Conservation (phyloP, 2,797 vertebrate genomes). For the Mastacembelus armatus region DNA sequence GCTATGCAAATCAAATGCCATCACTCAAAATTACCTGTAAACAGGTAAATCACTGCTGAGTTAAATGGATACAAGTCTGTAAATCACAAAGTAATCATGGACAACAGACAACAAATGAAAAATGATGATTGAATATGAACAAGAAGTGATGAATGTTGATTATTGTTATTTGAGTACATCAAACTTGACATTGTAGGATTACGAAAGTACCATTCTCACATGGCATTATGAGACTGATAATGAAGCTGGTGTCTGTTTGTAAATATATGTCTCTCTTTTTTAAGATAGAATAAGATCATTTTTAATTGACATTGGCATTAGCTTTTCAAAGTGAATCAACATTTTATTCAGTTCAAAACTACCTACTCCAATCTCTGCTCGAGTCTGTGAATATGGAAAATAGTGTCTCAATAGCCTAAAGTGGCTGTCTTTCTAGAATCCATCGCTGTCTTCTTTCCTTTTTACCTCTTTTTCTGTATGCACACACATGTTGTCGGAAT, state of each 20-base stretch:
- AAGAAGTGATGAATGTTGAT: conserved; percentile 31
- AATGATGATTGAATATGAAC: conserved; percentile 47
- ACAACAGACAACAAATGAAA: conserved; percentile 20
- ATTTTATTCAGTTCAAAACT: conserved; percentile 38
- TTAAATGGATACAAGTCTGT: conserved; percentile 43
- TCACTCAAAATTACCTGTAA: conserved; percentile 62
- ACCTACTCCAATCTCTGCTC: conserved; percentile 36
- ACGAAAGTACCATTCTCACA: conserved; percentile 34
- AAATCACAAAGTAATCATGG: conserved; percentile 44
- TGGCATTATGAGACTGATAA: background rate
- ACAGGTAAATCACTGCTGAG: conserved; percentile 57
- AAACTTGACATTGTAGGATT: conserved; percentile 27
- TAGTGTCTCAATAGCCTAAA: conserved; percentile 51
- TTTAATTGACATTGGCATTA: conserved; percentile 3
- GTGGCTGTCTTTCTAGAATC: conserved; percentile 52
- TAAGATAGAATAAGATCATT: background rate
- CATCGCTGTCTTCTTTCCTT: conserved; percentile 50
- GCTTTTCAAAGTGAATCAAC: conserved; percentile 12
- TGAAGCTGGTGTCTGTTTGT: background rate
- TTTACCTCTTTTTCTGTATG: conserved; percentile 37
- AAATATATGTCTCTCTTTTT: conserved; percentile 32
- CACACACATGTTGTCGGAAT: conserved; percentile 45
- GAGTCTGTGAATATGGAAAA: conserved; percentile 39
- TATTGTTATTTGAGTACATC: conserved; percentile 37
- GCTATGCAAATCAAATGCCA: conserved; percentile 63